phyloP scores from a whole-genome alignment of 1,140 invertebrate genomes.

The Drosophila punjabiensis region DNA sequence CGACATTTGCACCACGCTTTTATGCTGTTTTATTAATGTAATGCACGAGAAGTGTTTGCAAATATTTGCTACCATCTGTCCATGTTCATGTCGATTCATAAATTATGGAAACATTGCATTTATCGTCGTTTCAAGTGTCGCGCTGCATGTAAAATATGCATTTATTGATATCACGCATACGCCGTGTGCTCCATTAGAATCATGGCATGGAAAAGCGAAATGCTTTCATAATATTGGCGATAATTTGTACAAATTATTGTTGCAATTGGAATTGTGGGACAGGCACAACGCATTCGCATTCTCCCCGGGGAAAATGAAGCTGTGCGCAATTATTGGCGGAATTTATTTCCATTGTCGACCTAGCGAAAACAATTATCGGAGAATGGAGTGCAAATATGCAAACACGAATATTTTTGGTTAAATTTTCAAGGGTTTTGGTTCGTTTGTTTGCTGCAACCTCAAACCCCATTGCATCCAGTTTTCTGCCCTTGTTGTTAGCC shows the following conservation, averaged over 20 bases:
- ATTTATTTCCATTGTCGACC: constrained; percentile 73
- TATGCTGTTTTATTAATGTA: constrained; percentile 66
- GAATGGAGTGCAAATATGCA: constrained; percentile 75
- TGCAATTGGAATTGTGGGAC: constrained; percentile 61
- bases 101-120: constrained; percentile 64
- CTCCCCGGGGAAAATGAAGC: constrained; percentile 25
- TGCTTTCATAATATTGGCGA: constrained; percentile 76
- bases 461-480: not conserved
- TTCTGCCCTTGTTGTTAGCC: constrained; percentile 28
- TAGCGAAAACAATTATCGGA: constrained; percentile 73
- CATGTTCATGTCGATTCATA: constrained; percentile 60
- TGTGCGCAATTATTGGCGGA: constrained; percentile 59
- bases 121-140: constrained; percentile 56
- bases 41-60: constrained; percentile 45
- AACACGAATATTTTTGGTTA: constrained; percentile 70
- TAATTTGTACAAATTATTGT: constrained; percentile 80
- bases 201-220: constrained; percentile 15
- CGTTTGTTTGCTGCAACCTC: constrained; percentile 39
- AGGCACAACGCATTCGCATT: not conserved
- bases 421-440: constrained; percentile 55
- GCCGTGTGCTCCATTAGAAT: constrained; percentile 55
- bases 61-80: constrained; percentile 54
- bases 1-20: constrained; percentile 24
- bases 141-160: constrained; percentile 37
- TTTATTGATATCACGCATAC: constrained; percentile 72